These are phyloP conservation scores for Drosophila fuyamai DNA, from an alignment of 1,140 invertebrate genomes.

Conservation along the genomic window DNA sequence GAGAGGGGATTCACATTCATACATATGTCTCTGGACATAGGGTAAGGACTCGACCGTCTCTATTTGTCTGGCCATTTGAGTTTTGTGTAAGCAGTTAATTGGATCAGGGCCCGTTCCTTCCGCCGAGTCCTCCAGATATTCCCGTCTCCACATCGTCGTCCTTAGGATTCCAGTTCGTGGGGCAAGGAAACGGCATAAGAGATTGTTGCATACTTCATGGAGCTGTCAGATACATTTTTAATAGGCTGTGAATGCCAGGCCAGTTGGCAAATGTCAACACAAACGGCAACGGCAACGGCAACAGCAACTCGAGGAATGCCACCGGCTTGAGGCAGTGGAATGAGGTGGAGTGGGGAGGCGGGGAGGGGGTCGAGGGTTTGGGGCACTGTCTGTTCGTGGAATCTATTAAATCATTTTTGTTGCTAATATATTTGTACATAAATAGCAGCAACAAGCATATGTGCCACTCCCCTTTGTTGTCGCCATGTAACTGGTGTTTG, in stretches of 20 bases:
- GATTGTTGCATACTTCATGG: constrained; percentile 74
- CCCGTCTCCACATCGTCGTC: not conserved
- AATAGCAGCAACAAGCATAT: constrained; percentile 45
- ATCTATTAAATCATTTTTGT: constrained; percentile 75
- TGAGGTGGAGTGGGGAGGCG: no score
- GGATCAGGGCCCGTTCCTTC: constrained; percentile 61
- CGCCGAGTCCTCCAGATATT: not conserved
- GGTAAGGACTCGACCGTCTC: constrained; percentile 5
- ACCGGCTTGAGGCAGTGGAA: not conserved
- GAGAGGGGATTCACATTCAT: constrained; percentile 1
- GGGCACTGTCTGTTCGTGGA: constrained; percentile 48
- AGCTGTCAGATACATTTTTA: constrained; percentile 71
- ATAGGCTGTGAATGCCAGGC: constrained; percentile 60
- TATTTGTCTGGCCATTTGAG: constrained; percentile 78
- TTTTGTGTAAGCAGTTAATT: constrained; percentile 84
- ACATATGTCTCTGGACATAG: constrained; percentile 48
- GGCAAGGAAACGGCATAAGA: constrained; percentile 22
- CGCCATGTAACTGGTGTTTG: constrained; percentile 5
- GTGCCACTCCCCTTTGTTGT: constrained; percentile 16
- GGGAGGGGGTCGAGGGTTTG: not conserved
- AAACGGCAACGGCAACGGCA: constrained; percentile 4
- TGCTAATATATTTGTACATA: constrained; percentile 67
- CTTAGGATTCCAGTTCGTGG: constrained; percentile 1
- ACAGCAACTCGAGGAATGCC: constrained; percentile 20
- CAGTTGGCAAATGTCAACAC: constrained; percentile 61